Evolutionary conservation across 2,797 vertebrate species (phyloP).

Genomic region (Epinephelus coioides): DNA sequence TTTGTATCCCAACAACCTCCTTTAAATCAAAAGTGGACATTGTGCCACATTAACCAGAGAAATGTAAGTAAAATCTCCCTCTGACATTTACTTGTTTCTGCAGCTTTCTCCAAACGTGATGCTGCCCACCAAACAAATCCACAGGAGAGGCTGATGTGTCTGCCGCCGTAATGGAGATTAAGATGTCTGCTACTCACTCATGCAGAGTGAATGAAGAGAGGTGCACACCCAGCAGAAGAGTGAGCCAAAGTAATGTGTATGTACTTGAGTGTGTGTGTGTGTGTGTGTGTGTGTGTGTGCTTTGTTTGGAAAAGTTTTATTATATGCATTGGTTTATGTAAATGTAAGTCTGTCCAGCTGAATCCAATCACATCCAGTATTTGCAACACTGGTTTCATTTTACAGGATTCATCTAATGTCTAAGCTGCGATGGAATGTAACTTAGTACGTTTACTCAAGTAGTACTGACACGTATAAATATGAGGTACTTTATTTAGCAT

Average conservation of each 20-base stretch:
- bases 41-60: background rate
- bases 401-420: background rate
- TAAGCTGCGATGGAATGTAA: accelerated
- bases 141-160: conserved; percentile 54
- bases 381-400: background rate
- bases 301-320: conserved; percentile 1
- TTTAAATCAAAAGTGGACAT: background rate
- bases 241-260: conserved; percentile 4
- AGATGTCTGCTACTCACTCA: conserved; percentile 74
- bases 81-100: conserved; percentile 28
- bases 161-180: conserved; percentile 69
- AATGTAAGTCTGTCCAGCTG: background rate
- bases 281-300: background rate
- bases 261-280: conserved; percentile 9
- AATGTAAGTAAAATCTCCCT: background rate
- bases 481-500: too few relatives aligned
- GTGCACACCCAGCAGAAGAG: conserved; percentile 29
- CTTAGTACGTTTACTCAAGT: background rate
- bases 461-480: too few relatives aligned
- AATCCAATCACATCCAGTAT: background rate
- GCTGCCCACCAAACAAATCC: conserved; percentile 40
- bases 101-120: conserved; percentile 33
- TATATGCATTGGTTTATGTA: background rate
- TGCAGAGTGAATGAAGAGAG: conserved; percentile 58
- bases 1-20: background rate